Evolutionary conservation across 1,140 invertebrate species (phyloP).

Genomic region (Elysia chlorotica): DNA sequence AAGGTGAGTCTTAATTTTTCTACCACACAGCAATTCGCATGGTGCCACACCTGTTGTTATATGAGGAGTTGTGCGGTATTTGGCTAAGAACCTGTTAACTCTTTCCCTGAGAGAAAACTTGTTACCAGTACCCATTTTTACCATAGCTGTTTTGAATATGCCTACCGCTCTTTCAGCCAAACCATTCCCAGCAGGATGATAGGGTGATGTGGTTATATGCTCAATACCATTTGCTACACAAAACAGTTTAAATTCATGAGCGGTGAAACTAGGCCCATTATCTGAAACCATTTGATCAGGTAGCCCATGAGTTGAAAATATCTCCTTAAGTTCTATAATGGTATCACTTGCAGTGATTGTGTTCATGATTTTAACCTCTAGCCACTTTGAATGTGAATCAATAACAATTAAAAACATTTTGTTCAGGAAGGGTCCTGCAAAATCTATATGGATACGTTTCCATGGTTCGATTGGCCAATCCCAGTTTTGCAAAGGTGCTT

Average conservation of each 20-base stretch:
- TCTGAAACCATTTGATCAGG: constrained; percentile 60
- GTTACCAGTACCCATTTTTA: neutral
- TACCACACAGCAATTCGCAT: neutral
- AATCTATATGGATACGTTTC: constrained; percentile 59
- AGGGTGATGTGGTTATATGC: constrained; percentile 37
- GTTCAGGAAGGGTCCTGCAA: constrained; percentile 55
- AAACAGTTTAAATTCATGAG: constrained; percentile 55
- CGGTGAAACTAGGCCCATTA: constrained; percentile 61
- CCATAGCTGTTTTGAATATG: neutral
- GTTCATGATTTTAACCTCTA: constrained; percentile 58
- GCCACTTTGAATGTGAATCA: constrained; percentile 63
- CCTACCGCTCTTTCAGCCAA: constrained; percentile 29
- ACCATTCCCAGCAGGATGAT: constrained; percentile 46
- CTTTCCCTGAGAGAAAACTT: neutral
- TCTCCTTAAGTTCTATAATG: constrained; percentile 34
- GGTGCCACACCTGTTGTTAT: neutral
- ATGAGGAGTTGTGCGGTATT: neutral
- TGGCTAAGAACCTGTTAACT: neutral
- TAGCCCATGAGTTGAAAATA: constrained; percentile 59
- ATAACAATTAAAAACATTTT: constrained; percentile 61
- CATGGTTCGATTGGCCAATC: constrained; percentile 49
- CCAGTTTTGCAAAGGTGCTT: constrained; percentile 48
- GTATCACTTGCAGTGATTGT: constrained; percentile 30
- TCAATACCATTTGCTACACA: constrained; percentile 54
- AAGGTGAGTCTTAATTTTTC: neutral